Conservation (phyloP, 1,140 invertebrate genomes). For the Pseudomyrmex sp. region DNA sequence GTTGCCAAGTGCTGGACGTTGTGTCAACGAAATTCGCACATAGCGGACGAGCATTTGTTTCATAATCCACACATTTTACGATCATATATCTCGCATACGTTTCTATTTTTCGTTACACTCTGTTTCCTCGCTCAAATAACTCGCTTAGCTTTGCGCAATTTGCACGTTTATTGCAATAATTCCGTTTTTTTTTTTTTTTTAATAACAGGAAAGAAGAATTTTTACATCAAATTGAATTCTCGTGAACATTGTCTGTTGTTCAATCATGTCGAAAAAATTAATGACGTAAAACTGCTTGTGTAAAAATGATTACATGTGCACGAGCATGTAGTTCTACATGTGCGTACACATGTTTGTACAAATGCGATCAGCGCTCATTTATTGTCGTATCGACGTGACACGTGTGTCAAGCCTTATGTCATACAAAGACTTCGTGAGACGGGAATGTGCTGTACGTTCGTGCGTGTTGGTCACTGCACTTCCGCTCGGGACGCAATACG, state of each 20-base stretch:
- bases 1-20: background rate
- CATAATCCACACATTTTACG: slow-evolving; percentile 25
- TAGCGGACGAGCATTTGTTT: slow-evolving; percentile 10
- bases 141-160: slow-evolving; percentile 17
- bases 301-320: slow-evolving; percentile 30
- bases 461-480: slow-evolving; percentile 59
- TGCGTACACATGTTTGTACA: slow-evolving; percentile 39
- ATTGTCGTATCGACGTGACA: slow-evolving; percentile 61
- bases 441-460: slow-evolving; percentile 32
- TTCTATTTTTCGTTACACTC: slow-evolving; percentile 34
- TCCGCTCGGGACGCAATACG: slow-evolving; percentile 57
- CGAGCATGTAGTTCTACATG: slow-evolving; percentile 5
- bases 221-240: background rate
- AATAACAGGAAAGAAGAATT: background rate
- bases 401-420: slow-evolving; percentile 59
- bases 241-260: background rate
- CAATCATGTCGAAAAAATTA: background rate
- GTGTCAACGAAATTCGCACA: slow-evolving; percentile 3
- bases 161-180: slow-evolving; percentile 8
- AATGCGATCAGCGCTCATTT: slow-evolving; percentile 52
- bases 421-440: slow-evolving; percentile 46
- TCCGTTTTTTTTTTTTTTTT: background rate
- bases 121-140: slow-evolving; percentile 7
- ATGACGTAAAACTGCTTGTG: slow-evolving; percentile 33
- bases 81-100: slow-evolving; percentile 5